Conservation (phyloP, 2,113 vertebrate species). For the Elgaria multicarinata region DNA sequence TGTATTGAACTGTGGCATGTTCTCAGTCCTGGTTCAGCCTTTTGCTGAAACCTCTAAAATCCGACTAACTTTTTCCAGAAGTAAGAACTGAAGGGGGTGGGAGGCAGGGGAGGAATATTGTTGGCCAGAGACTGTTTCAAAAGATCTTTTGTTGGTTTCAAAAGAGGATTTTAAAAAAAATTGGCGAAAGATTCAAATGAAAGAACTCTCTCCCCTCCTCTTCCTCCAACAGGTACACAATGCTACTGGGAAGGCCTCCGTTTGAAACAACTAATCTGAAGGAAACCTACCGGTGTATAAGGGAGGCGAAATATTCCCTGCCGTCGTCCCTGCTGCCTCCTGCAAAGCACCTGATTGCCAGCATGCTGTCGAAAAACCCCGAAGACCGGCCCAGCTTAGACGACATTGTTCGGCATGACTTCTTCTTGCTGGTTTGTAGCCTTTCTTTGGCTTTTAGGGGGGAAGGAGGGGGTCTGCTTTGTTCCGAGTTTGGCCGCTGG, state of each 20-base stretch:
- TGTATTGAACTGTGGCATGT: not conserved
- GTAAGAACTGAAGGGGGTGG: not conserved
- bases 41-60: no score
- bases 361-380: constrained; percentile 92
- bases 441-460: not conserved
- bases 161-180: not conserved
- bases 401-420: constrained; percentile 92
- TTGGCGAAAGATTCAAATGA: not conserved
- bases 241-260: constrained; percentile 93
- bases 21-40: not conserved
- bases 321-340: constrained; percentile 90
- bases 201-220: not conserved
- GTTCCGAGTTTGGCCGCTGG: not conserved
- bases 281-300: constrained; percentile 95
- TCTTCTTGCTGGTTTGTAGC: constrained; percentile 90
- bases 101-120: no score
- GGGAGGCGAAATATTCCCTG: constrained; percentile 92
- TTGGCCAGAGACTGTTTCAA: rapidly evolving
- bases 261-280: constrained; percentile 99
- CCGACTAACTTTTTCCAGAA: not conserved
- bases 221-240: constrained; percentile 88
- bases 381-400: constrained; percentile 92
- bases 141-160: not conserved
- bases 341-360: constrained; percentile 92
- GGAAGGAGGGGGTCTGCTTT: not conserved